Conservation (phyloP, 2,797 vertebrate species). For the Chelidonichthys spinosus region DNA sequence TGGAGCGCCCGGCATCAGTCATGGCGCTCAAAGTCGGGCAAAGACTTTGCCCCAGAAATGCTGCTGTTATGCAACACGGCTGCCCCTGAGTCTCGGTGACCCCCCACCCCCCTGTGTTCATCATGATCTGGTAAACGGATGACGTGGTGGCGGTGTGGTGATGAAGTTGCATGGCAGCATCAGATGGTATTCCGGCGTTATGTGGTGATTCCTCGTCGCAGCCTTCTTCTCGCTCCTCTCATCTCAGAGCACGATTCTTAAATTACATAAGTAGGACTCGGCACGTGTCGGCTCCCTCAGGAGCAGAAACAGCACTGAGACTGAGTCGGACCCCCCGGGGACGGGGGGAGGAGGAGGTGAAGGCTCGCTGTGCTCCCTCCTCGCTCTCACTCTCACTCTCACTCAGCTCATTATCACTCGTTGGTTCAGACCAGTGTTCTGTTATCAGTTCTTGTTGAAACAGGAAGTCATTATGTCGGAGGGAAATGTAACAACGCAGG, state of each 20-base stretch:
- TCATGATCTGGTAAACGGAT: slow-evolving; percentile 22
- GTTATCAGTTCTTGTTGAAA: slow-evolving; percentile 39
- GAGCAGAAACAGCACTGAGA: slow-evolving; percentile 14
- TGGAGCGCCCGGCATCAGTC: neutral
- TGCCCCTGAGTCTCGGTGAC: slow-evolving; percentile 14
- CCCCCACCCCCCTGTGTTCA: slow-evolving; percentile 8
- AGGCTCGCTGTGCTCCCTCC: slow-evolving; percentile 17
- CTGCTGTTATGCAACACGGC: slow-evolving; percentile 50
- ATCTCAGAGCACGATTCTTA: neutral
- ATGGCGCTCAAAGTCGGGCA: neutral
- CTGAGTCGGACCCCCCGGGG: slow-evolving; percentile 18
- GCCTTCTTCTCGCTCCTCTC: slow-evolving; percentile 18
- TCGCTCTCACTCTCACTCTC: slow-evolving; percentile 23
- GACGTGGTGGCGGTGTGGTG: slow-evolving; percentile 36
- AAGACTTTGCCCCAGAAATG: slow-evolving; percentile 40
- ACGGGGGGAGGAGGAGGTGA: slow-evolving; percentile 1
- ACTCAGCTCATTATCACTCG: slow-evolving; percentile 42
- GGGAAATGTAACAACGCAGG: neutral
- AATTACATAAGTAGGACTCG: slow-evolving; percentile 58
- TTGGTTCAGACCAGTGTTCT: neutral
- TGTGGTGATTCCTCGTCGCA: neutral
- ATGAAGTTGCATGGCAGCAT: neutral
- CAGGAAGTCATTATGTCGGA: slow-evolving; percentile 21
- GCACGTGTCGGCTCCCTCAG: slow-evolving; percentile 45
- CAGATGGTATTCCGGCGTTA: neutral